A percentile compares a stretch with the other conserved stretches of the same genome.
Evolutionary conservation across 2,888 invertebrate genomes (phyloP).

Genomic region (Lysandra bellargus): DNA sequence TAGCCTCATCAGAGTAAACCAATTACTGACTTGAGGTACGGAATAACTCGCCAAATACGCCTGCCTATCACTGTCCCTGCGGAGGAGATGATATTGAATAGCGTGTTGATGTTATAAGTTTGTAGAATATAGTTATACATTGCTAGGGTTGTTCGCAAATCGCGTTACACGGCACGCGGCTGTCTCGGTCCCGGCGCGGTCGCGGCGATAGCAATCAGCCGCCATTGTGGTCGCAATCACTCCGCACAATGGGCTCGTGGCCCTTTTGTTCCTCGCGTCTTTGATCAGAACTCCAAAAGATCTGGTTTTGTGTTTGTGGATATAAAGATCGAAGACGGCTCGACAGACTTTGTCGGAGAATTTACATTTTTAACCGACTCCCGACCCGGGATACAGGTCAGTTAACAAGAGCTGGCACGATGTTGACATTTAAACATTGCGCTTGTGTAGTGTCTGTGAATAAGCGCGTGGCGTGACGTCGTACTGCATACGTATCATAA

Average conservation of each 20-base stretch:
- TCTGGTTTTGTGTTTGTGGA: neutral
- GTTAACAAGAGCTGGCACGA: too few species aligned
- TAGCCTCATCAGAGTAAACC: constrained; percentile 15
- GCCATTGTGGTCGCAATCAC: constrained; percentile 44
- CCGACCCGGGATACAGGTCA: too few species aligned
- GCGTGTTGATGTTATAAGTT: neutral
- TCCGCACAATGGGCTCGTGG: constrained; percentile 5
- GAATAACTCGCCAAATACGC: neutral
- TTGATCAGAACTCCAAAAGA: neutral
- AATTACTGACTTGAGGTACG: neutral
- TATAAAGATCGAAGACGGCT: neutral
- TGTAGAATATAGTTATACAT: neutral
- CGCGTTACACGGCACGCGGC: constrained; percentile 40
- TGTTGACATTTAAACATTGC: too few species aligned
- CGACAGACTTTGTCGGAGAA: too few species aligned
- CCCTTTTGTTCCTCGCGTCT: neutral
- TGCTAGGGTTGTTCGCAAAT: neutral
- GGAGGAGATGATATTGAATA: neutral
- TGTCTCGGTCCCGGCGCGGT: constrained; percentile 16
- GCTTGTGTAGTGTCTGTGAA: too few species aligned
- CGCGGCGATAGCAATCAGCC: constrained; percentile 47
- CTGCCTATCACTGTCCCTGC: neutral
- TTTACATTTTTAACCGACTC: too few species aligned
- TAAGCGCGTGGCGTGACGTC: too few species aligned
- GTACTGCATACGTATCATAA: too few species aligned